Conservation (phyloP, 2,797 vertebrate genomes). For the Anguilla obscura region DNA sequence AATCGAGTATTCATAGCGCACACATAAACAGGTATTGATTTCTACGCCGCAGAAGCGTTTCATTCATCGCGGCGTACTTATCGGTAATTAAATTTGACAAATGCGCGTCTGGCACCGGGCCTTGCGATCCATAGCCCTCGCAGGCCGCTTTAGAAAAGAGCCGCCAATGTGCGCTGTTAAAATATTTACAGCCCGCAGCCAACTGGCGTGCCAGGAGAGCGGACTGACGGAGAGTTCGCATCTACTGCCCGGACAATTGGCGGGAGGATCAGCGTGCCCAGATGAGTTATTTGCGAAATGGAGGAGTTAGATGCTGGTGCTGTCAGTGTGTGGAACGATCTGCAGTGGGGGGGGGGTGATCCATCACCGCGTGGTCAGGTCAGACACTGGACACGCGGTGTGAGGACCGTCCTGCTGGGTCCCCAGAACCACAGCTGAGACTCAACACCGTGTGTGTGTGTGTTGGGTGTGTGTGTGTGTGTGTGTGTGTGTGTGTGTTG, state of each 20-base stretch:
- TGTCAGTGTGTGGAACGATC: constrained; percentile 19
- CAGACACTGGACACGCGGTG: neutral
- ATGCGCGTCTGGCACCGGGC: constrained; percentile 30
- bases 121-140: constrained; percentile 28
- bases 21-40: constrained; percentile 70
- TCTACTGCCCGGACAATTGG: constrained; percentile 50
- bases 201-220: neutral
- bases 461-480: no score
- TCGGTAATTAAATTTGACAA: constrained; percentile 54
- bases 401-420: neutral
- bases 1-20: constrained; percentile 58
- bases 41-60: constrained; percentile 55
- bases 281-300: constrained; percentile 60
- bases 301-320: constrained; percentile 44
- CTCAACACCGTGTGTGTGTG: neutral
- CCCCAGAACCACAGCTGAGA: neutral
- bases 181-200: constrained; percentile 56
- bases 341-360: constrained; percentile 19
- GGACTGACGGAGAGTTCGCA: constrained; percentile 44
- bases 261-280: constrained; percentile 52
- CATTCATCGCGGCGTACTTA: constrained; percentile 52
- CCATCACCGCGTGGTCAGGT: constrained; percentile 34
- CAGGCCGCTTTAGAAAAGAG: constrained; percentile 11
- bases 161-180: constrained; percentile 42
- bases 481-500: no score